Conservation (phyloP, 2,797 vertebrate genomes). For the Acrossocheilus wenchowensis region DNA sequence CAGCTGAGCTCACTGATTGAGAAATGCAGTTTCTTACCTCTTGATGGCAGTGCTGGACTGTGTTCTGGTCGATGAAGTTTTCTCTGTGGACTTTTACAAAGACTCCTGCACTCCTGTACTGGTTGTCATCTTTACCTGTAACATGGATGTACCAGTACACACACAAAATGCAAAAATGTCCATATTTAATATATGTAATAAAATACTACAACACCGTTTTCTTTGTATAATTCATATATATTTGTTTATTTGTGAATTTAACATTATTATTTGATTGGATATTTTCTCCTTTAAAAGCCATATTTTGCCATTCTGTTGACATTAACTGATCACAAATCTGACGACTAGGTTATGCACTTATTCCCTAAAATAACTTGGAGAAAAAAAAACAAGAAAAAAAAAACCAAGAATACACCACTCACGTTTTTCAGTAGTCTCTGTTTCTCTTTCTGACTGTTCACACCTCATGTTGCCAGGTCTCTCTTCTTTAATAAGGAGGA, state of each 20-base stretch:
- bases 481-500: slow-evolving; percentile 54
- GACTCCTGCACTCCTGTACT: background rate
- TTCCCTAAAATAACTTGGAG: background rate
- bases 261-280: background rate
- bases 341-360: background rate
- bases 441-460: slow-evolving; percentile 23
- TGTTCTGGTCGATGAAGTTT: slow-evolving; percentile 20
- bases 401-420: background rate
- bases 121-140: slow-evolving; percentile 28
- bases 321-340: background rate
- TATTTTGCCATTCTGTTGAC: background rate
- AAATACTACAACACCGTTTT: background rate
- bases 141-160: background rate
- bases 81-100: slow-evolving; percentile 8
- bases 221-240: background rate
- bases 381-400: background rate
- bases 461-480: slow-evolving; percentile 20
- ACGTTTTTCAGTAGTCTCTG: slow-evolving; percentile 23
- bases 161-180: background rate
- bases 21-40: background rate
- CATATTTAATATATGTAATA: background rate
- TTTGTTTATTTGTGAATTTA: background rate
- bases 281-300: background rate
- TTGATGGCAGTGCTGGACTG: slow-evolving; percentile 23
- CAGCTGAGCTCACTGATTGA: background rate